Conservation (phyloP, 2,888 invertebrate species). For the Psococerastis gibbosa region DNA sequence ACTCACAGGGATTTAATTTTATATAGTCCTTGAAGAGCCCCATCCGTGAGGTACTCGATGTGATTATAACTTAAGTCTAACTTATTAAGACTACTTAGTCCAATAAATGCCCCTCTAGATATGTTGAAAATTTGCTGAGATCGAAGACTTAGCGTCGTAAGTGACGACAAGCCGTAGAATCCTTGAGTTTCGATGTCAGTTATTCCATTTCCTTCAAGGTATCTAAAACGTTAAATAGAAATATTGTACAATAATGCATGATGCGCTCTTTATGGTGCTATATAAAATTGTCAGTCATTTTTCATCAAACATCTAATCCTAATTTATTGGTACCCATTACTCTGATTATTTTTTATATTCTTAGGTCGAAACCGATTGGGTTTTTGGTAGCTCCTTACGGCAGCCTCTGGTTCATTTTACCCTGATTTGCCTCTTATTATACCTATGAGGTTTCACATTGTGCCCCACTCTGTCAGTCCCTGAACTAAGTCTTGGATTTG, state of each 20-base stretch:
- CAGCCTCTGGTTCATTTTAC: too few relatives aligned
- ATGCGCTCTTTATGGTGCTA: constrained; percentile 9
- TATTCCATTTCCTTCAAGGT: constrained; percentile 22
- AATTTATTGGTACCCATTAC: constrained; percentile 1
- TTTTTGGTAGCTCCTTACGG: too few relatives aligned
- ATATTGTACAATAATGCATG: constrained; percentile 3
- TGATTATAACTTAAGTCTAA: constrained; percentile 11
- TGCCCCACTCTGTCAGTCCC: too few relatives aligned
- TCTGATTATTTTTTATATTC: constrained; percentile 9
- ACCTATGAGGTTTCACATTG: too few relatives aligned
- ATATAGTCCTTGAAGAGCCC: constrained; percentile 10
- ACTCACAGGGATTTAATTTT: not conserved
- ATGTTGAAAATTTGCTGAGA: constrained; percentile 10
- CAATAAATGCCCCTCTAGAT: constrained; percentile 18
- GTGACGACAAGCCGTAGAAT: constrained; percentile 23
- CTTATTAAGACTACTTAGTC: constrained; percentile 18
- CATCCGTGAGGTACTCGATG: constrained; percentile 12
- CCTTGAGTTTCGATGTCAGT: constrained; percentile 20
- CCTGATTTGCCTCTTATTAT: too few relatives aligned
- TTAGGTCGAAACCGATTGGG: too few relatives aligned
- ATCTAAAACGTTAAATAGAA: constrained; percentile 19
- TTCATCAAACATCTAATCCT: too few relatives aligned
- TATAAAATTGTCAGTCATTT: too few relatives aligned
- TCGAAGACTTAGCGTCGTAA: constrained; percentile 20
- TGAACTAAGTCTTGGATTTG: too few relatives aligned